These are phyloP conservation scores for Callocephalon fimbriatum DNA, from an alignment of 2,113 vertebrate species.

Conservation along the genomic window DNA sequence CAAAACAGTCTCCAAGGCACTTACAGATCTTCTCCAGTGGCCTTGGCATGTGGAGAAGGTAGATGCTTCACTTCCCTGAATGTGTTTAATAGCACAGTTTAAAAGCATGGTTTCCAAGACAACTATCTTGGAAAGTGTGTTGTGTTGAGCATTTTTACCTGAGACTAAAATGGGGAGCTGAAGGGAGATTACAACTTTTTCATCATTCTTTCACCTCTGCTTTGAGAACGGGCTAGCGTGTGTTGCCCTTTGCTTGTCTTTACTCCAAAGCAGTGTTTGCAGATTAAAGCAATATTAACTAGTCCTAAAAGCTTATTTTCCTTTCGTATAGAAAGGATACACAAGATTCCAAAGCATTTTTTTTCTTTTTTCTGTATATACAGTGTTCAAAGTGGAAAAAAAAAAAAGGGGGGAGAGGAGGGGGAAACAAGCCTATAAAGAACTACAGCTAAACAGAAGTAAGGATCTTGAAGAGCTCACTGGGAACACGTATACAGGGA, in stretches of 20 bases:
- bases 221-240: background rate
- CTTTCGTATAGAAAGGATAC: background rate
- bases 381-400: background rate
- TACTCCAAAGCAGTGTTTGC: background rate
- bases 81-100: background rate
- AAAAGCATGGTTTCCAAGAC: constrained; percentile 7
- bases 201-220: background rate
- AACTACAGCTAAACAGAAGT: background rate
- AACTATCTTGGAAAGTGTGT: background rate
- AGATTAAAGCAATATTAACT: background rate
- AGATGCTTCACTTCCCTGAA: background rate
- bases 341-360: background rate
- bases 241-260: background rate
- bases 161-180: background rate
- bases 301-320: background rate
- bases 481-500: background rate
- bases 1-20: background rate
- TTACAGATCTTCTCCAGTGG: background rate
- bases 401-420: background rate
- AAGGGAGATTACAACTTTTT: background rate
- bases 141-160: background rate
- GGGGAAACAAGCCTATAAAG: background rate
- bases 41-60: background rate
- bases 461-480: background rate
- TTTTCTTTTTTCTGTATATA: background rate